These are phyloP conservation scores for Allobates femoralis DNA, from an alignment of 2,797 vertebrate species.

Conservation along the genomic window DNA sequence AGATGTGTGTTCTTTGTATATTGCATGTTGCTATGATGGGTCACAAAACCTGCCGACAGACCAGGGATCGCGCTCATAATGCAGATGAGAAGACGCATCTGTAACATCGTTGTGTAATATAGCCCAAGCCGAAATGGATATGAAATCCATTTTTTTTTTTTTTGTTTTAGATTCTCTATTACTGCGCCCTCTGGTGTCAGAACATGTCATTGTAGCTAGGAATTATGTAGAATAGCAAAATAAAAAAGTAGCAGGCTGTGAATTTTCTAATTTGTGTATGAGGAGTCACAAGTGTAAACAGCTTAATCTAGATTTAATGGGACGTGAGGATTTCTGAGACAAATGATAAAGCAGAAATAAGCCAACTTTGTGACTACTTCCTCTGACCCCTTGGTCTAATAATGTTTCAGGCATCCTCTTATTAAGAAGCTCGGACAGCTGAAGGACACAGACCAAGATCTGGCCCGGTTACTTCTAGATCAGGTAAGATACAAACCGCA, in stretches of 20 bases:
- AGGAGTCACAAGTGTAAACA: neutral
- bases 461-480: constrained; percentile 89
- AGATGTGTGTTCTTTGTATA: too few relatives aligned
- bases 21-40: too few relatives aligned
- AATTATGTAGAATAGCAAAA: neutral
- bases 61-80: too few relatives aligned
- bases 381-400: neutral
- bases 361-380: neutral
- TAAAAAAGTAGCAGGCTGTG: too few relatives aligned
- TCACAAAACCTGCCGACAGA: too few relatives aligned
- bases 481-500: constrained; percentile 79
- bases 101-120: too few relatives aligned
- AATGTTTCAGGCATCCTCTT: constrained; percentile 81
- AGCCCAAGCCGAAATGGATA: too few relatives aligned
- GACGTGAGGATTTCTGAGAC: neutral
- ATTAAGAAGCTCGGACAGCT: constrained; percentile 88
- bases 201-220: neutral
- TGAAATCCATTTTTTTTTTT: too few relatives aligned
- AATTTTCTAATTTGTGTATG: neutral
- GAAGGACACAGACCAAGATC: constrained; percentile 82
- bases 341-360: too few relatives aligned
- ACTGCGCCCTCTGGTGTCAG: neutral
- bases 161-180: neutral
- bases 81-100: too few relatives aligned
- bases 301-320: neutral